Percentiles rank a stretch among this genome's conserved stretches.
These are phyloP conservation scores for Deilephila porcellus DNA, from an alignment of 2,888 invertebrate genomes.

Conservation along the genomic window DNA sequence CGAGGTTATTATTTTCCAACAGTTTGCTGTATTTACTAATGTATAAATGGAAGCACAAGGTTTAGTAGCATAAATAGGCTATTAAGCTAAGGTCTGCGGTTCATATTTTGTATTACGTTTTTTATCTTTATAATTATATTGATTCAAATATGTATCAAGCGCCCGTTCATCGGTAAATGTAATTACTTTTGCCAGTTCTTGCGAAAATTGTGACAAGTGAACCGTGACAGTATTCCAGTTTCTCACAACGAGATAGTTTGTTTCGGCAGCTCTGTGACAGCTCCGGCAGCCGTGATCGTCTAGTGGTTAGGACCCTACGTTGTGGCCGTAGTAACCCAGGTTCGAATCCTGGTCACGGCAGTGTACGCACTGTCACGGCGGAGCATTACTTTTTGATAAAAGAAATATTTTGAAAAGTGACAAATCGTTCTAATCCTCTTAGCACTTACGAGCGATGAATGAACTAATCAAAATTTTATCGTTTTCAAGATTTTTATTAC, in stretches of 20 bases:
- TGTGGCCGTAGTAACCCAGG: slow-evolving; percentile 92
- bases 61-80: too few species aligned
- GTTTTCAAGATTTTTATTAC: too few species aligned
- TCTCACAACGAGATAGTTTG: background rate
- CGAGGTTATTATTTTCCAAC: too few species aligned
- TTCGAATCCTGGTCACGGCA: slow-evolving; percentile 90
- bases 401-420: background rate
- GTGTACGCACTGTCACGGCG: slow-evolving; percentile 45
- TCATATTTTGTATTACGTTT: too few species aligned
- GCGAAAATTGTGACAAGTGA: background rate
- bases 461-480: too few species aligned
- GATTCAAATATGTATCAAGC: background rate
- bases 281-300: slow-evolving; percentile 84
- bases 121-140: too few species aligned
- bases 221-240: slow-evolving; percentile 45
- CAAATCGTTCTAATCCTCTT: background rate
- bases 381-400: slow-evolving; percentile 28
- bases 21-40: too few species aligned
- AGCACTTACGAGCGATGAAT: too few species aligned
- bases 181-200: slow-evolving; percentile 5
- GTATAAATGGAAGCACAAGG: too few species aligned
- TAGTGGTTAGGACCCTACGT: slow-evolving; percentile 91
- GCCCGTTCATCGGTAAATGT: background rate
- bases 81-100: too few species aligned
- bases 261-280: slow-evolving; percentile 39